phyloP scores from a whole-genome alignment of 2,888 invertebrate genomes.

The Andricus curvator region DNA sequence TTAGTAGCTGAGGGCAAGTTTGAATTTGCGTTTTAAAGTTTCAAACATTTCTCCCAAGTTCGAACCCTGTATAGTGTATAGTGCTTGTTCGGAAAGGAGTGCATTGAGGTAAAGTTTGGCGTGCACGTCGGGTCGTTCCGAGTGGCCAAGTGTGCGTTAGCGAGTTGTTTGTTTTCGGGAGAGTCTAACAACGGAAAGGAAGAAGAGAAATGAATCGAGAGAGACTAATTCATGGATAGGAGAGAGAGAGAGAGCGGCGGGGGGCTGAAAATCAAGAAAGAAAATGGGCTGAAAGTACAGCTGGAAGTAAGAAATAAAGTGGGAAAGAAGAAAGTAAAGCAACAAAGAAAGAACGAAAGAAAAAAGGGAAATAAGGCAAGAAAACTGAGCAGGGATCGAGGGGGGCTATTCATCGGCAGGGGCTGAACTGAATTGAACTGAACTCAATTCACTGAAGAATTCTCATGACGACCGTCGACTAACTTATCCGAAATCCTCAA shows the following conservation, averaged over 20 bases:
- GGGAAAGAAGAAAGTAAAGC: neutral
- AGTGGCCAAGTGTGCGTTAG: conserved; percentile 55
- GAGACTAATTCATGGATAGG: neutral
- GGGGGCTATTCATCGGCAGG: too few species aligned
- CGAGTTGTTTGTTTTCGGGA: conserved; percentile 64
- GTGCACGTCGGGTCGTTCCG: conserved; percentile 54
- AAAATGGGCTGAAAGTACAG: conserved; percentile 42
- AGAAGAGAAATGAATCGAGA: conserved; percentile 45
- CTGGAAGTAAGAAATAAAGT: conserved; percentile 25
- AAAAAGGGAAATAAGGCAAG: neutral
- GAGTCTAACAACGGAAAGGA: conserved; percentile 42
- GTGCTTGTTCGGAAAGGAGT: conserved; percentile 57
- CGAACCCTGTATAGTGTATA: conserved; percentile 49
- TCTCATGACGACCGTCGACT: too few species aligned
- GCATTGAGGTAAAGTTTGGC: conserved; percentile 64
- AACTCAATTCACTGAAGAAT: too few species aligned
- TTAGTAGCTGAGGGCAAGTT: conserved; percentile 41
- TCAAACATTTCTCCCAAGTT: conserved; percentile 61
- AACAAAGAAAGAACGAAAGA: conserved; percentile 8
- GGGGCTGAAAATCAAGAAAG: conserved; percentile 35
- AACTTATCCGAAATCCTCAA: too few species aligned
- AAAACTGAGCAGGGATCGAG: too few species aligned
- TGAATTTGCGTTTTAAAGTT: conserved; percentile 67
- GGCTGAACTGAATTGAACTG: too few species aligned
- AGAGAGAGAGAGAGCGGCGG: neutral